Base-by-base conservation (phyloP, 2,797 vertebrate species). In the Hydrolagus colliei region DNA sequence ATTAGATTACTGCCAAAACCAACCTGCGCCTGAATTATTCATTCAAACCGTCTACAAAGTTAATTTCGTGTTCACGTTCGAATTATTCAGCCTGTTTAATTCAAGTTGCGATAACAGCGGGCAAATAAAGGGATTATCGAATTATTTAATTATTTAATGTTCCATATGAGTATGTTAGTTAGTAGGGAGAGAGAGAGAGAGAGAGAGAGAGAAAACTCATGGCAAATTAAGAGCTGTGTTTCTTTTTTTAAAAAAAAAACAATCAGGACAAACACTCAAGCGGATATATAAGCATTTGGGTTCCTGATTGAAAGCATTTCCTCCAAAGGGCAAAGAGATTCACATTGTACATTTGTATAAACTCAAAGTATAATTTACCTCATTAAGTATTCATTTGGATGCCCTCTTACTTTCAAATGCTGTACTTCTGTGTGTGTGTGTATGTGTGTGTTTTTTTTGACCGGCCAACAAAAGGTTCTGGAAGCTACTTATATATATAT, bases 341-440 rank as follows among this genome's bases (percentile, higher is more conserved):
- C 65, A 71, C 16, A 9, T 4, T 91, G 91, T 90, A 89, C 92
- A 91, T 88, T 90, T 95, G 96, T 95, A 96, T 96, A 96, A 96
- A 94, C 95, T 95, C 95, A 95, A 92, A 95, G 94, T 95, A 96
- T 95, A 96, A 95, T 97, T 97, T 98, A 97, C 95, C 93, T 96
- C 91, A 92, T 96, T 97, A 96, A 95, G 96, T 97, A 97, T 97
- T 98, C 97, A 97, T 97, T 20, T 32, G 95, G 95, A 95, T 96
- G 96, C 95, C 95, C 92, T 90, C 91, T 89, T 91, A 32, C 87
- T 89, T 93, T 94, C 92, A 84, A 35, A 65, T 35, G 10, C 32
- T 84, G 65, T 84, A 84, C 41, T 63, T 16, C 27, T 27, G 27
- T 27, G 27, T 27, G 27, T 27, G 27, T 27, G 27, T 27, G 27